These are phyloP conservation scores for Polymixis lichenea DNA, from an alignment of 2,888 invertebrate genomes.

Conservation along the genomic window DNA sequence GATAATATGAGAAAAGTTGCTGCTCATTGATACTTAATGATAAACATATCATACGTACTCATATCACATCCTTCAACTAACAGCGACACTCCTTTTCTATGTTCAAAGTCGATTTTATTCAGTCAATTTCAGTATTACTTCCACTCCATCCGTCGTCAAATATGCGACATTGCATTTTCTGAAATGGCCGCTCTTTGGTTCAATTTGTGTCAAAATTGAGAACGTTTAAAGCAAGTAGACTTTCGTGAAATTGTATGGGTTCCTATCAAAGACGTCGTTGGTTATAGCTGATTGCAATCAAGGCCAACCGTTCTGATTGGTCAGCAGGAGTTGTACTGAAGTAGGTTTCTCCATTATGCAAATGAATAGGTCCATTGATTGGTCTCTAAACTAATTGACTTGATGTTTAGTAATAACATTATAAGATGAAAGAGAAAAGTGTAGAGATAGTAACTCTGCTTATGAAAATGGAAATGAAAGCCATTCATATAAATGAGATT, in stretches of 20 bases:
- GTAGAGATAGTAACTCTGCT: neutral
- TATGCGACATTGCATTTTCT: conserved; percentile 36
- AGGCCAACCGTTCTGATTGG: conserved; percentile 20
- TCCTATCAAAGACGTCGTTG: conserved; percentile 13
- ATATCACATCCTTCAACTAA: neutral
- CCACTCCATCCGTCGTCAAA: conserved; percentile 12
- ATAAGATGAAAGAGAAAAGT: neutral
- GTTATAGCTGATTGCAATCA: conserved; percentile 29
- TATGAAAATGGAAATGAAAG: neutral
- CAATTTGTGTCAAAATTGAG: conserved; percentile 23
- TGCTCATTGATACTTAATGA: neutral
- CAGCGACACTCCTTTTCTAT: neutral
- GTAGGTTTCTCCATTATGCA: conserved; percentile 9
- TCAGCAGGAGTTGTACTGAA: conserved; percentile 20
- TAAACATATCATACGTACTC: neutral
- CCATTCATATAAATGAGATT: no score
- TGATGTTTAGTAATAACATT: neutral
- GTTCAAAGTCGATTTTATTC: conserved; percentile 7
- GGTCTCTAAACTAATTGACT: neutral
- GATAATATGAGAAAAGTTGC: neutral
- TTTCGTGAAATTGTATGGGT: neutral
- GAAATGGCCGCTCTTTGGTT: conserved; percentile 16
- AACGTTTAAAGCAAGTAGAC: conserved; percentile 7
- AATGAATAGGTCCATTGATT: conserved; percentile 30
- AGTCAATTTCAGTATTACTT: conserved; percentile 24